Conservation (phyloP, 2,797 vertebrate genomes). For the Trematomus bernacchii region DNA sequence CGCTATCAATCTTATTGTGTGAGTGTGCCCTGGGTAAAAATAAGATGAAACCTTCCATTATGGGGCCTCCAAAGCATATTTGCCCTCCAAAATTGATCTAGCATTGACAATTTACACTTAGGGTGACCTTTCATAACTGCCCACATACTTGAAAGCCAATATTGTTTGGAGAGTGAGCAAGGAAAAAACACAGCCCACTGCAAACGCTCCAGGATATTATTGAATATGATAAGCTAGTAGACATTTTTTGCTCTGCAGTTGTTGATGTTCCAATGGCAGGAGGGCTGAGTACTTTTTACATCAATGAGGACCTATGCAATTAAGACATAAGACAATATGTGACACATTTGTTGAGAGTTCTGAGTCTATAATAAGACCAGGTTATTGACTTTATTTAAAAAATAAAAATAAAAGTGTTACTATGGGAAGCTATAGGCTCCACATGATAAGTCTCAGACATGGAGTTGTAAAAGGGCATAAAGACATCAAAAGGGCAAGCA, state of each 20-base stretch:
- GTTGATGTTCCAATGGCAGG: conserved; percentile 49
- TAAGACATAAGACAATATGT: conserved; percentile 50
- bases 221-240: conserved; percentile 68
- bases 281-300: conserved; percentile 53
- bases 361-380: conserved; percentile 49
- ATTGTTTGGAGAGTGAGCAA: conserved; percentile 72
- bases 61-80: conserved; percentile 83
- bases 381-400: conserved; percentile 58
- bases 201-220: conserved; percentile 68
- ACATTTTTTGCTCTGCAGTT: conserved; percentile 52
- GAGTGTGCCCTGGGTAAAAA: conserved; percentile 84
- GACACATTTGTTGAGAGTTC: conserved; percentile 56
- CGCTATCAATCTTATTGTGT: conserved; percentile 80
- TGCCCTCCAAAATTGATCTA: conserved; percentile 83
- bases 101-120: conserved; percentile 87
- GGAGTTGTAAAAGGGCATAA: conserved; percentile 54
- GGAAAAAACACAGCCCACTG: conserved; percentile 62
- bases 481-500: conserved; percentile 45
- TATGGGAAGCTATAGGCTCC: conserved; percentile 30
- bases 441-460: conserved; percentile 46
- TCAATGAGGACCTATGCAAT: conserved; percentile 53
- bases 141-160: conserved; percentile 81
- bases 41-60: conserved; percentile 86
- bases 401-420: conserved; percentile 9
- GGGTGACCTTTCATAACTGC: conserved; percentile 85